Conservation (phyloP, 2,888 invertebrate genomes). For the Diabrotica balteata region DNA sequence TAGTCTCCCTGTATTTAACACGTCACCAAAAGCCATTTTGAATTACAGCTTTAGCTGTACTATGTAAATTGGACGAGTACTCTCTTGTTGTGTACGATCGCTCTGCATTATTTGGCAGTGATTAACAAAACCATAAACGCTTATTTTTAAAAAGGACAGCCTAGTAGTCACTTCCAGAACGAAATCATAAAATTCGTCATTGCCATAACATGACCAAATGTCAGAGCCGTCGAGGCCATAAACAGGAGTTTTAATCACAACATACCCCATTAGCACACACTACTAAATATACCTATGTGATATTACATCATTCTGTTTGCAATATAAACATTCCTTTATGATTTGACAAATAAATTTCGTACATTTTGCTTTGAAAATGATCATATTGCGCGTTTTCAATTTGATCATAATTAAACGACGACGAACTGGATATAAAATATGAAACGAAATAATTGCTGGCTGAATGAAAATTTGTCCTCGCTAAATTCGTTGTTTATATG, state of each 20-base stretch:
- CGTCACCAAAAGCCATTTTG: not conserved
- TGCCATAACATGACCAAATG: conserved; percentile 54
- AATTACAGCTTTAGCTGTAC: too few species aligned
- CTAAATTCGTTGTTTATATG: conserved; percentile 14
- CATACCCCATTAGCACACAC: conserved; percentile 61
- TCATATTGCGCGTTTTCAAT: conserved; percentile 52
- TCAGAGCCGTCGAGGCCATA: conserved; percentile 53
- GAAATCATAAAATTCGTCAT: conserved; percentile 56
- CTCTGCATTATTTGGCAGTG: too few species aligned
- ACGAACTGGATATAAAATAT: conserved; percentile 48
- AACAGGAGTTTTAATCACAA: conserved; percentile 61
- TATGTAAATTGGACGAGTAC: not conserved
- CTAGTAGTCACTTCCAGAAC: conserved; percentile 49
- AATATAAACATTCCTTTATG: conserved; percentile 59
- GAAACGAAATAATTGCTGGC: conserved; percentile 42
- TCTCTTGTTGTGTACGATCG: too few species aligned
- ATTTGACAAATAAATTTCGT: conserved; percentile 59
- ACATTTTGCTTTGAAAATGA: conserved; percentile 46
- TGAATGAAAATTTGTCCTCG: conserved; percentile 20
- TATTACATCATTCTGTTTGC: conserved; percentile 56
- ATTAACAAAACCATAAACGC: too few species aligned
- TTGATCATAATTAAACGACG: conserved; percentile 50
- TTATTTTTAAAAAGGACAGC: conserved; percentile 13
- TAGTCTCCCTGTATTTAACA: not conserved
- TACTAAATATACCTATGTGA: conserved; percentile 60